These are phyloP conservation scores for Siderastrea siderea DNA, from an alignment of 92 coral and sea anemone species.

Conservation along the genomic window DNA sequence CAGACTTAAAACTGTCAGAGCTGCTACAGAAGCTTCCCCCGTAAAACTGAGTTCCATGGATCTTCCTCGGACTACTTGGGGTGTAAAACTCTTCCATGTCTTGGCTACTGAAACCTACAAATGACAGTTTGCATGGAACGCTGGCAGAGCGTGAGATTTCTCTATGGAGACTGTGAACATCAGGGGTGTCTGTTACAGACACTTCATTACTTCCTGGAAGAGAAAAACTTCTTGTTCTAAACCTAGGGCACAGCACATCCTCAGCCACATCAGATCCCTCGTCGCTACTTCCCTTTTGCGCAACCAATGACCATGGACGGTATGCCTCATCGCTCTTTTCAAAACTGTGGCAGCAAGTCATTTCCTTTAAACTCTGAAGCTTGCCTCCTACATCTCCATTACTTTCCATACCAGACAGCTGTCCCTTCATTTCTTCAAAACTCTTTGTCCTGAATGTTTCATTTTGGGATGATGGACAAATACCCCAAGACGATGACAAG, in stretches of 20 bases:
- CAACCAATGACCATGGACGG: constrained; percentile 23
- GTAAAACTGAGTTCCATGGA: constrained; percentile 69
- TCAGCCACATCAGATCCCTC: constrained; percentile 17
- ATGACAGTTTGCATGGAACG: constrained; percentile 68
- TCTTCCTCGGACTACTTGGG: not conserved
- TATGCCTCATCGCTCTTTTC: constrained; percentile 66
- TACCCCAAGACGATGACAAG: constrained; percentile 82
- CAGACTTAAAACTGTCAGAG: constrained; percentile 77
- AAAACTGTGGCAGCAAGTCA: constrained; percentile 77
- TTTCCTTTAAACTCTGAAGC: constrained; percentile 52
- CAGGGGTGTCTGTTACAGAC: not conserved
- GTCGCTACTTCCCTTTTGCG: constrained; percentile 21
- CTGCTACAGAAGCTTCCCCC: constrained; percentile 78
- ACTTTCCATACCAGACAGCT: constrained; percentile 50
- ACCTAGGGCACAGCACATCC: not conserved
- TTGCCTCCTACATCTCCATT: constrained; percentile 3
- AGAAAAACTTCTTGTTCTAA: constrained; percentile 56
- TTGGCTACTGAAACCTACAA: not conserved
- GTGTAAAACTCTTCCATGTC: not conserved
- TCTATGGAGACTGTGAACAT: not conserved
- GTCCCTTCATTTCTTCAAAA: constrained; percentile 76
- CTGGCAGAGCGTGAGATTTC: constrained; percentile 71
- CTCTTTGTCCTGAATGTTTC: constrained; percentile 70
- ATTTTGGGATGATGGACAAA: constrained; percentile 75
- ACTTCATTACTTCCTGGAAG: constrained; percentile 44